Conservation (phyloP, 1,140 invertebrate species). For the Frieseomelitta varia region DNA sequence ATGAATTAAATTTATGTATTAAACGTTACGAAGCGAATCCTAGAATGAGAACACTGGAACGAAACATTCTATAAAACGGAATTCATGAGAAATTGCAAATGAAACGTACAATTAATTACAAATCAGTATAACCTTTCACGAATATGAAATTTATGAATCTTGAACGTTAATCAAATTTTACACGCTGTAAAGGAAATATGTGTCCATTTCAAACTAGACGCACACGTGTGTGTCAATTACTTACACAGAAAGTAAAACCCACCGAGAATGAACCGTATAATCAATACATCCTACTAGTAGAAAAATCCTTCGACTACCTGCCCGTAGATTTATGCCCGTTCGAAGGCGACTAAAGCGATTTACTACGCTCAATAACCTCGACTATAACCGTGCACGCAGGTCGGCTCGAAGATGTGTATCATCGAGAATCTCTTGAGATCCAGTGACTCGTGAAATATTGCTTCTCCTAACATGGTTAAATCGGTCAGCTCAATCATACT, state of each 20-base stretch:
- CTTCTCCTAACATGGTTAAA: slow-evolving; percentile 44
- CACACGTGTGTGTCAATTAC: background rate
- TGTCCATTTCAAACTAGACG: too few relatives aligned
- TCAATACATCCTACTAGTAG: background rate
- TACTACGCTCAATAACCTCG: background rate
- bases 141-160: too few relatives aligned
- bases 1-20: too few relatives aligned
- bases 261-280: background rate
- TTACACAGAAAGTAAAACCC: background rate
- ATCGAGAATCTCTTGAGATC: slow-evolving; percentile 27
- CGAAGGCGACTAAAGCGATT: background rate
- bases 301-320: background rate
- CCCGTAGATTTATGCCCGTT: background rate
- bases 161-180: background rate
- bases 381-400: background rate
- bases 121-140: too few relatives aligned
- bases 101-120: too few relatives aligned
- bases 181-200: too few relatives aligned
- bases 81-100: too few relatives aligned
- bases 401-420: background rate
- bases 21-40: too few relatives aligned
- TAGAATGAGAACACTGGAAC: too few relatives aligned
- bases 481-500: slow-evolving; percentile 21
- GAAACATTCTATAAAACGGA: too few relatives aligned
- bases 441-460: slow-evolving; percentile 50